Evolutionary conservation across 2,113 vertebrate species (phyloP).

Genomic region (Channa argus): DNA sequence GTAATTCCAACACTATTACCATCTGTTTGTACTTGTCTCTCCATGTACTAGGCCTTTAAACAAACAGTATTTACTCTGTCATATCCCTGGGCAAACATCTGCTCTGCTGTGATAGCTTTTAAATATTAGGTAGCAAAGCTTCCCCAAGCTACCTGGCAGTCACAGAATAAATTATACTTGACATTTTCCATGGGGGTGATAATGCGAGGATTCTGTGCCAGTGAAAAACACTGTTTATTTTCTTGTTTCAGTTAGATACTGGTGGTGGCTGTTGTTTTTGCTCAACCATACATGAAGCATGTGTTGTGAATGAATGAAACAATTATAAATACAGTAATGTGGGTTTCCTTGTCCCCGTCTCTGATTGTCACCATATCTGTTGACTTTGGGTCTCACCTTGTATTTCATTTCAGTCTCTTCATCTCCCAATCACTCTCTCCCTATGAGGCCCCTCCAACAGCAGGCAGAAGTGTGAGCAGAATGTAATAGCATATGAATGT

Average conservation of each 20-base stretch:
- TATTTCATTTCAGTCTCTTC: slow-evolving; percentile 35
- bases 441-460: slow-evolving; percentile 18
- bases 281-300: background rate
- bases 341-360: background rate
- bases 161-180: slow-evolving; percentile 79
- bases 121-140: slow-evolving; percentile 77
- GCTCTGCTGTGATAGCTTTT: slow-evolving; percentile 75
- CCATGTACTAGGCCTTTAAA: slow-evolving; percentile 69
- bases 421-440: slow-evolving; percentile 22
- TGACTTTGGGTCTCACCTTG: slow-evolving; percentile 35
- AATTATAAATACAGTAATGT: background rate
- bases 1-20: slow-evolving; percentile 67
- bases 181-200: slow-evolving; percentile 76
- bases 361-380: slow-evolving; percentile 26
- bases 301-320: slow-evolving; percentile 10
- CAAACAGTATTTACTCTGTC: slow-evolving; percentile 72
- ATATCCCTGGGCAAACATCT: slow-evolving; percentile 78
- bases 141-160: slow-evolving; percentile 71
- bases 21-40: slow-evolving; percentile 72
- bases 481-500: slow-evolving; percentile 33
- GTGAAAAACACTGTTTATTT: slow-evolving; percentile 53
- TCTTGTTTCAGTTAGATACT: slow-evolving; percentile 47
- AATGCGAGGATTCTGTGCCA: slow-evolving; percentile 45
- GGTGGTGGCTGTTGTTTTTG: slow-evolving; percentile 2
- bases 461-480: slow-evolving; percentile 28